Evolutionary conservation across 2,113 vertebrate species (phyloP).

Genomic region (Thamnophis sirtalis): DNA sequence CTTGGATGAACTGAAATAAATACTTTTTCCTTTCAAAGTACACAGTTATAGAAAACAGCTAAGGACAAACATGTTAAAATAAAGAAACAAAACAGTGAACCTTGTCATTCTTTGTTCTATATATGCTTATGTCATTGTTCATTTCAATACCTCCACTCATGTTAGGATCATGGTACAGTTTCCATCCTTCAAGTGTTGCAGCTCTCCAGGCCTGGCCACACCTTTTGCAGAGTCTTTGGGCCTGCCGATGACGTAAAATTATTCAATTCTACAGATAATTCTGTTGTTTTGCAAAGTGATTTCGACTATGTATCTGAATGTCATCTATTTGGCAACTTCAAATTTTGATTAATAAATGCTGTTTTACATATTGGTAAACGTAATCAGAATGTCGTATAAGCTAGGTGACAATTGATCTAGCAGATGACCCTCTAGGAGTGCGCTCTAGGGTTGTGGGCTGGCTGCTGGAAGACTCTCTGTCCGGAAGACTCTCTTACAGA

Average conservation of each 20-base stretch:
- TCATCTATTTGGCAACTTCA: too few species aligned
- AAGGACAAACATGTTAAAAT: not conserved
- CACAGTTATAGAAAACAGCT: not conserved
- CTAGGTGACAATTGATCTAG: too few species aligned
- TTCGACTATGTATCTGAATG: too few species aligned
- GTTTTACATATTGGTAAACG: too few species aligned
- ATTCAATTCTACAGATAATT: too few species aligned
- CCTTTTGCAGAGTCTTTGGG: constrained; percentile 91
- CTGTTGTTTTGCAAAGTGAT: too few species aligned
- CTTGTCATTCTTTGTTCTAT: not conserved
- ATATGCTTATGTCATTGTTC: constrained; percentile 2
- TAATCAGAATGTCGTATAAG: too few species aligned
- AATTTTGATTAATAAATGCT: too few species aligned
- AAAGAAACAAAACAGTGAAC: not conserved
- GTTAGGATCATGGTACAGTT: constrained; percentile 94
- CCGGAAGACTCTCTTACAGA: too few species aligned
- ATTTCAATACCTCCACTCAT: constrained; percentile 76
- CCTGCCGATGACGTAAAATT: constrained; percentile 62
- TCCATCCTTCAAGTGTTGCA: constrained; percentile 96
- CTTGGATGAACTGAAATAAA: not conserved
- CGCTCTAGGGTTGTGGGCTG: too few species aligned
- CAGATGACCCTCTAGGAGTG: too few species aligned
- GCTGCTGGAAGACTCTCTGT: too few species aligned
- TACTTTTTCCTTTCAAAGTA: not conserved
- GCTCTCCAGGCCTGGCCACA: constrained; percentile 98